Conservation (phyloP, 2,797 vertebrate species). For the Euthynnus affinis region DNA sequence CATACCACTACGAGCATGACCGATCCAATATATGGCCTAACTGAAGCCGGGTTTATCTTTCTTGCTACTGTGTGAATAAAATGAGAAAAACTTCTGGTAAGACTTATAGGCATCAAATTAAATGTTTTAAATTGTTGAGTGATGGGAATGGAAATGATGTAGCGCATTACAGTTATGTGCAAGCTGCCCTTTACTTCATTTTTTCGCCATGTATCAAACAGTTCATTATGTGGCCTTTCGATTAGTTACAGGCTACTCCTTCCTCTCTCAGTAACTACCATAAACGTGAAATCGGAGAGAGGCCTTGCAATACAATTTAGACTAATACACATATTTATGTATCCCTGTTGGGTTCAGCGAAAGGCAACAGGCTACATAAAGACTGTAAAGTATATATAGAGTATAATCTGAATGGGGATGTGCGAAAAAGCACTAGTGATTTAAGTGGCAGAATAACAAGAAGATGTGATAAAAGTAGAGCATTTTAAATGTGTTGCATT, state of each 20-base stretch:
- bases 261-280: too few species aligned
- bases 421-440: slow-evolving; percentile 8
- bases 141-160: slow-evolving; percentile 20
- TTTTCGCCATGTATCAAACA: background rate
- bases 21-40: slow-evolving; percentile 8
- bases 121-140: slow-evolving; percentile 25
- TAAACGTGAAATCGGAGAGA: slow-evolving; percentile 1
- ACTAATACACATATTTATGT: slow-evolving; percentile 27
- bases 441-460: background rate
- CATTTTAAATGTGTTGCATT: slow-evolving; percentile 7
- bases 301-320: slow-evolving; percentile 35
- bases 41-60: slow-evolving; percentile 34
- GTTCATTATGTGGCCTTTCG: background rate
- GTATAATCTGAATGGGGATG: slow-evolving; percentile 1
- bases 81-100: slow-evolving; percentile 1
- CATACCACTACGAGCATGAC: slow-evolving; percentile 6
- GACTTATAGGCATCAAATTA: slow-evolving; percentile 21
- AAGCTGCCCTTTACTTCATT: slow-evolving; percentile 2
- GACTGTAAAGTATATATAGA: slow-evolving; percentile 20
- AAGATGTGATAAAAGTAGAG: background rate
- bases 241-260: too few species aligned
- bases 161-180: background rate
- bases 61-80: slow-evolving; percentile 31
- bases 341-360: slow-evolving; percentile 28
- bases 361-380: background rate